phyloP scores from a whole-genome alignment of 2,113 vertebrate species.

The Cottus gobio region DNA sequence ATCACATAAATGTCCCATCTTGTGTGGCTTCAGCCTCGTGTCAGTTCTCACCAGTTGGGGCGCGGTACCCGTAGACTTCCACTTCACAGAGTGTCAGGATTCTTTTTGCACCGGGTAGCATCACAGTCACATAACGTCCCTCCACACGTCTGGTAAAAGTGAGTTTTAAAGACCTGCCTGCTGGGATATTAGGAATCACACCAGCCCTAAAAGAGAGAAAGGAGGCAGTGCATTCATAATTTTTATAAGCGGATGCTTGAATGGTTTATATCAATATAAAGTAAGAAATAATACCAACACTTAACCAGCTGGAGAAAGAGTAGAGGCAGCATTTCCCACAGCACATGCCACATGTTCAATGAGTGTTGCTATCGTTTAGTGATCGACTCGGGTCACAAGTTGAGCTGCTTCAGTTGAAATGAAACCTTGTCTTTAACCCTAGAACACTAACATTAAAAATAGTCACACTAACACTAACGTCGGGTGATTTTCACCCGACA shows the following conservation, averaged over 20 bases:
- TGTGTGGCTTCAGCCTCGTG: neutral
- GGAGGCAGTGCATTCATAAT: neutral
- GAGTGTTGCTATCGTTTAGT: neutral
- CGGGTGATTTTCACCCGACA: too few relatives aligned
- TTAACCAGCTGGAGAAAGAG: neutral
- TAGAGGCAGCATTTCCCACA: neutral
- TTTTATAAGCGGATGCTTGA: neutral
- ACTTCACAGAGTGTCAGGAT: constrained; percentile 47
- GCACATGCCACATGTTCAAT: neutral
- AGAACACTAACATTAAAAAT: too few relatives aligned
- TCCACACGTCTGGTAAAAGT: neutral
- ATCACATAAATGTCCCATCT: neutral
- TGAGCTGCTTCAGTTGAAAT: neutral
- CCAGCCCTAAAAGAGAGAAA: constrained; percentile 30
- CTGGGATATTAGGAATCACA: neutral
- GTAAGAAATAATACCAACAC: neutral
- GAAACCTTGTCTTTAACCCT: neutral
- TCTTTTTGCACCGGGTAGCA: neutral
- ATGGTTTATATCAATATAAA: neutral
- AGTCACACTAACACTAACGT: too few relatives aligned
- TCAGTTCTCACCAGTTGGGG: constrained; percentile 46
- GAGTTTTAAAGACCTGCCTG: constrained; percentile 5
- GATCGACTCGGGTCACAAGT: neutral
- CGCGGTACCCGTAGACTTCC: constrained; percentile 59
- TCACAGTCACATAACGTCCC: constrained; percentile 55